Evolutionary conservation across 2,888 invertebrate genomes (phyloP).

Genomic region (Luffia ferchaultella): DNA sequence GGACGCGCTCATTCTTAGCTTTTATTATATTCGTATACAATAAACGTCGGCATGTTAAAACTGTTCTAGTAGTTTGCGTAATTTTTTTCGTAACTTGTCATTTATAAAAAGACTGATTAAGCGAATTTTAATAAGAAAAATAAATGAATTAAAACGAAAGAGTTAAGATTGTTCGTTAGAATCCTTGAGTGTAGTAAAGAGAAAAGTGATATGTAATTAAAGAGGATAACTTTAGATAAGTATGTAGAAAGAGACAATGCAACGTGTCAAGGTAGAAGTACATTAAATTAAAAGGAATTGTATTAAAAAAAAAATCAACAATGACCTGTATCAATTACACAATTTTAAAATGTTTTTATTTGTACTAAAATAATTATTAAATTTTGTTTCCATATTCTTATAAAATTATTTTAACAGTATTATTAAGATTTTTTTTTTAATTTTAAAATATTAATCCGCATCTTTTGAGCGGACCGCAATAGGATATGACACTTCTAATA

Average conservation of each 20-base stretch:
- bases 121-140: constrained; percentile 14
- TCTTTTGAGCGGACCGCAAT: background rate
- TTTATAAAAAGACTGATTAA: constrained; percentile 17
- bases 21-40: too few species aligned
- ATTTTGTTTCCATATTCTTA: background rate
- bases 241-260: background rate
- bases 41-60: too few species aligned
- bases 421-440: too few species aligned
- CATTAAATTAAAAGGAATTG: background rate
- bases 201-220: background rate
- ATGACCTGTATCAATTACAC: too few species aligned
- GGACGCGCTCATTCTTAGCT: too few species aligned
- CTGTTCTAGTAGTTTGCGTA: too few species aligned
- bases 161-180: background rate
- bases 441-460: background rate
- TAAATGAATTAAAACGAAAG: background rate
- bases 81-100: too few species aligned
- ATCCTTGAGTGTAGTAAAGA: background rate
- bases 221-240: background rate
- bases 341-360: background rate
- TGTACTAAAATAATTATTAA: background rate
- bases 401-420: background rate
- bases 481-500: background rate
- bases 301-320: background rate
- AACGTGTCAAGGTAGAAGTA: background rate